A percentile compares a stretch with the other conserved stretches of the same genome.
Evolutionary conservation across 2,113 vertebrate genomes (phyloP).

Genomic region (Heterotis niloticus): DNA sequence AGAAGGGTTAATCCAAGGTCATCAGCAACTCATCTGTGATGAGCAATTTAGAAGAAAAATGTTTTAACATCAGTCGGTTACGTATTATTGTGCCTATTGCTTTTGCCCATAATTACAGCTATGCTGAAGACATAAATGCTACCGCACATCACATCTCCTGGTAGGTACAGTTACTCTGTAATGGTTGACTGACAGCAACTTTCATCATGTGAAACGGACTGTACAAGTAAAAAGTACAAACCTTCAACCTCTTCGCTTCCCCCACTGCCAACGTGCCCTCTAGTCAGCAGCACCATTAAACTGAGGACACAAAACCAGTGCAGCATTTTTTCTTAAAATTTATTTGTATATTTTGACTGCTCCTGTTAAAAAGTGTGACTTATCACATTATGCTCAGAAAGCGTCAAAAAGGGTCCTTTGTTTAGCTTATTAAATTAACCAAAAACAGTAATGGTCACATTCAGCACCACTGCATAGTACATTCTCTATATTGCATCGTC

Average conservation of each 20-base stretch:
- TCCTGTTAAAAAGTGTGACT: constrained; percentile 62
- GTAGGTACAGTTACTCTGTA: too few relatives aligned
- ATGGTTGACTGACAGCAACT: background rate
- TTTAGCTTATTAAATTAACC: constrained; percentile 61
- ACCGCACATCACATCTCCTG: too few relatives aligned
- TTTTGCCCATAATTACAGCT: too few relatives aligned
- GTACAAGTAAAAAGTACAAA: background rate
- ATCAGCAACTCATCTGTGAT: too few relatives aligned
- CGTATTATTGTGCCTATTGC: too few relatives aligned
- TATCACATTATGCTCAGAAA: constrained; percentile 57
- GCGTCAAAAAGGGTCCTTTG: constrained; percentile 63
- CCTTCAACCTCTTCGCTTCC: background rate
- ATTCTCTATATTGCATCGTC: constrained; percentile 74
- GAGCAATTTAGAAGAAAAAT: too few relatives aligned
- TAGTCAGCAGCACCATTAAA: background rate
- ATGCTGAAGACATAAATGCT: too few relatives aligned
- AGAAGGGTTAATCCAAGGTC: too few relatives aligned
- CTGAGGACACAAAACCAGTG: background rate
- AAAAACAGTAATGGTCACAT: constrained; percentile 70
- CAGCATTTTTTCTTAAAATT: constrained; percentile 5
- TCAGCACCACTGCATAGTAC: constrained; percentile 73
- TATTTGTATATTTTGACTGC: constrained; percentile 47
- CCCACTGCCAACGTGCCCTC: background rate
- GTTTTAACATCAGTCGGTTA: too few relatives aligned
- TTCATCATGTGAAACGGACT: too few relatives aligned